phyloP scores from a whole-genome alignment of 1,140 invertebrate species.

The Druon quercuslanigerum region DNA sequence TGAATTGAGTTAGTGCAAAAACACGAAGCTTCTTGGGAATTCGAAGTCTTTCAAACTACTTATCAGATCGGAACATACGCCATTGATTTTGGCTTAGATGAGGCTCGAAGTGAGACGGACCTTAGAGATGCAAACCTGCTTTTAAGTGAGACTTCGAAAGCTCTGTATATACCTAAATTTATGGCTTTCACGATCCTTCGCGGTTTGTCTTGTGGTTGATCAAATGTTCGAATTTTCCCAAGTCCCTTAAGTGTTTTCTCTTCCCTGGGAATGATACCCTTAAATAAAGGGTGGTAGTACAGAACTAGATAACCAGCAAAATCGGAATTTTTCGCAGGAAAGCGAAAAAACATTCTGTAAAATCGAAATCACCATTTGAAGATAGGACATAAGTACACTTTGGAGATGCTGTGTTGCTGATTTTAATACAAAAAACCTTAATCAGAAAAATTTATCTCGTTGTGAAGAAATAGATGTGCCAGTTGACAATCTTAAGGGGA shows the following conservation, averaged over 20 bases:
- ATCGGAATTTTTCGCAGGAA: too few relatives aligned
- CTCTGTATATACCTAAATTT: neutral
- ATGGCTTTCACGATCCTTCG: neutral
- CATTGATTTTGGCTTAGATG: constrained; percentile 22
- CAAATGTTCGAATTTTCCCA: constrained; percentile 4
- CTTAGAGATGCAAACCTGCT: constrained; percentile 19
- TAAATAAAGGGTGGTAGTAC: too few relatives aligned
- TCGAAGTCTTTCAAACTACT: constrained; percentile 13
- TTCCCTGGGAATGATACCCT: too few relatives aligned
- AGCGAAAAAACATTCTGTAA: too few relatives aligned
- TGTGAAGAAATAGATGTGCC: too few relatives aligned
- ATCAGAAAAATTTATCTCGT: too few relatives aligned
- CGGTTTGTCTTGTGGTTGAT: constrained; percentile 19
- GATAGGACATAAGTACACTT: too few relatives aligned
- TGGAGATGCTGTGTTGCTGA: neutral
- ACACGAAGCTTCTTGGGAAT: neutral
- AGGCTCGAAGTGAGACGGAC: neutral
- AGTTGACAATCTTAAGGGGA: too few relatives aligned
- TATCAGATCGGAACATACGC: constrained; percentile 10
- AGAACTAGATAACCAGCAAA: too few relatives aligned
- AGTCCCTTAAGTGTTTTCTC: neutral
- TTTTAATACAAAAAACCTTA: neutral
- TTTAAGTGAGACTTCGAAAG: constrained; percentile 7
- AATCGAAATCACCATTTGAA: too few relatives aligned
- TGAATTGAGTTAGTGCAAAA: neutral